Conservation (phyloP, 2,888 invertebrate species). For the Oscheius sp. region DNA sequence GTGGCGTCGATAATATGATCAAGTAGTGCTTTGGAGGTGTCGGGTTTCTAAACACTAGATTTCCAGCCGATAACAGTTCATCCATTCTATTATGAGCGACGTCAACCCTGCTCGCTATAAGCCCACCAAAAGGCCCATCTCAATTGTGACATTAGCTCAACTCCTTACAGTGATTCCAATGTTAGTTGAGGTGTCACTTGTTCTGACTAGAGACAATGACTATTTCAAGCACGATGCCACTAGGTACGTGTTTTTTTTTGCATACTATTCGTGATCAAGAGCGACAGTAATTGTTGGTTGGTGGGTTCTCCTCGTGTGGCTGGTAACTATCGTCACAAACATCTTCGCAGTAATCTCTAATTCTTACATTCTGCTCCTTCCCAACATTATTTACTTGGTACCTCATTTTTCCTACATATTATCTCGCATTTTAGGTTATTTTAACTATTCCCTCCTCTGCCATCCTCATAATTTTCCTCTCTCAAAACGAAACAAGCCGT, state of each 20-base stretch:
- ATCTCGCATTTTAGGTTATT: not conserved
- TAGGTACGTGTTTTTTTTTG: not conserved
- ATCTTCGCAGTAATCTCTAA: constrained; percentile 19
- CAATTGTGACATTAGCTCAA: constrained; percentile 16
- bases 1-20: not conserved
- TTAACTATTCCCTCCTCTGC: constrained; percentile 12
- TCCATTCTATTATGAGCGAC: not conserved
- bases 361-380: constrained; percentile 12
- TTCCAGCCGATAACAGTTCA: not conserved
- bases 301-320: constrained; percentile 21
- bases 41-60: constrained; percentile 20
- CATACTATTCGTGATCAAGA: not conserved
- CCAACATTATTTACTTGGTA: constrained; percentile 15
- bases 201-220: constrained; percentile 12
- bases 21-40: not conserved
- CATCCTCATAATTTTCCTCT: constrained; percentile 10
- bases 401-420: not conserved
- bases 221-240: constrained; percentile 19
- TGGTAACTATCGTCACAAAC: constrained; percentile 4
- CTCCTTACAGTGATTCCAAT: not conserved
- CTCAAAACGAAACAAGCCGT: not conserved
- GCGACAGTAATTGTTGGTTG: constrained; percentile 16
- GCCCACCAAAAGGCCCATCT: constrained; percentile 8
- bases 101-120: not conserved
- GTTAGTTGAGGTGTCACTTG: constrained; percentile 23